Evolutionary conservation across 2,797 vertebrate species (phyloP), one percentile per base, ranked within the genome.

Genomic region (Argyrosomus regius): DNA sequence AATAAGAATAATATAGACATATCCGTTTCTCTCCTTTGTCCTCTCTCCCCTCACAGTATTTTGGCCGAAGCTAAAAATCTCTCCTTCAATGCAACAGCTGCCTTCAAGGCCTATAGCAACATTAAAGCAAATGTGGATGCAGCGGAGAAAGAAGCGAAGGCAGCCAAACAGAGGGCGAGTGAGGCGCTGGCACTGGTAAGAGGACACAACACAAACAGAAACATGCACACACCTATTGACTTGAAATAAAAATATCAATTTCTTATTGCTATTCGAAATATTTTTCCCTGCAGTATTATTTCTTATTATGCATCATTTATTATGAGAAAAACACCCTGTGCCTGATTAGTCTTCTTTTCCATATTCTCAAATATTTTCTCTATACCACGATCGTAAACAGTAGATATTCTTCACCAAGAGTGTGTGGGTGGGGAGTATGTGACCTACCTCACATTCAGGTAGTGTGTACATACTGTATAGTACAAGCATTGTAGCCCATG

Each of bases 31-130:
- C 2, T 52, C 2, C 60, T 46, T 50, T 56, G 1, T 20, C 6
- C 16, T 52, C 26, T 64, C 6, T 12, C 65, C 85, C 72, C 72
- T 89, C 74, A 78, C 92, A 99, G 98, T 81, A 99, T 99, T 92
- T 96, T 99, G 58, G 96, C 96, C 5, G 98, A 98, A 71, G 98
- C 98, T 46, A 99, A 97, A 93, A 99, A 98, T 72, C 94, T 99
- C 60, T 99, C 98, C 87, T 98, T 99, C 91, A 99, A 99, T 75
- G 98, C 98, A 77, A 99, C 98, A 0, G 97, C 96, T 66, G 98
- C 98, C 71, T 99, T 99, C 93, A 98, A 96, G 57, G 97, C 98
- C 73, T 99, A 99, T 57, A 98, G 95, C 80, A 99, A 98, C 88
- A 99, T 99, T 91, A 99, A 99, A 88, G 94, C 97, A 53, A 92